phyloP scores from a whole-genome alignment of 2,113 vertebrate genomes.

The Acinonyx jubatus region DNA sequence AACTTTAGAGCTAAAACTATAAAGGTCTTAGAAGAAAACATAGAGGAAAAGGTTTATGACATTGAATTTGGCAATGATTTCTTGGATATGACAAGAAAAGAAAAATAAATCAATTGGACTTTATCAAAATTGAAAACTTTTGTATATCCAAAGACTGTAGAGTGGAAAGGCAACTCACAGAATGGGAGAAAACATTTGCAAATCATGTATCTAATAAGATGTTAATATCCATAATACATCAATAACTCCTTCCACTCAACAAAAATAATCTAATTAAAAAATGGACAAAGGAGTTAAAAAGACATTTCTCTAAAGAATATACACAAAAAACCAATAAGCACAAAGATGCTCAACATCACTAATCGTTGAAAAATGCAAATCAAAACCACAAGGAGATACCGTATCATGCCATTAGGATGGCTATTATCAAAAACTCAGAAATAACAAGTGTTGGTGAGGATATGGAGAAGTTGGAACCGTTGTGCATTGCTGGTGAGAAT shows the following conservation, averaged over 20 bases:
- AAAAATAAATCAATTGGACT: background rate
- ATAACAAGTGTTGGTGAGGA: background rate
- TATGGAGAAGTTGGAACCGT: background rate
- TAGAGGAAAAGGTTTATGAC: background rate
- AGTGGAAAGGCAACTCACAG: background rate
- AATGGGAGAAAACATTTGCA: background rate
- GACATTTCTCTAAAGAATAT: background rate
- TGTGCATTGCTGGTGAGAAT: background rate
- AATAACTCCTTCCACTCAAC: background rate
- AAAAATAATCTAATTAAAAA: background rate
- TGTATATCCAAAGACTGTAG: background rate
- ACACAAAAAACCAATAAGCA: background rate
- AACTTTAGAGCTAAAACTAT: background rate
- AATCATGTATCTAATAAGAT: background rate
- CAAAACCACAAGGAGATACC: background rate
- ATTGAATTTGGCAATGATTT: background rate
- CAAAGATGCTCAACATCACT: background rate
- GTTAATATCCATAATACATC: background rate
- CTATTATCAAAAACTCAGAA: background rate
- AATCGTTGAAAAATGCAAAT: background rate
- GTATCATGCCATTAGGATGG: background rate
- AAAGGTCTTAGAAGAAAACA: background rate
- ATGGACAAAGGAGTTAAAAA: background rate
- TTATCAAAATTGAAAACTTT: background rate
- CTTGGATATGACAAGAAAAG: background rate